phyloP scores from a whole-genome alignment of 2,888 invertebrate genomes.

The Lingula anatina region DNA sequence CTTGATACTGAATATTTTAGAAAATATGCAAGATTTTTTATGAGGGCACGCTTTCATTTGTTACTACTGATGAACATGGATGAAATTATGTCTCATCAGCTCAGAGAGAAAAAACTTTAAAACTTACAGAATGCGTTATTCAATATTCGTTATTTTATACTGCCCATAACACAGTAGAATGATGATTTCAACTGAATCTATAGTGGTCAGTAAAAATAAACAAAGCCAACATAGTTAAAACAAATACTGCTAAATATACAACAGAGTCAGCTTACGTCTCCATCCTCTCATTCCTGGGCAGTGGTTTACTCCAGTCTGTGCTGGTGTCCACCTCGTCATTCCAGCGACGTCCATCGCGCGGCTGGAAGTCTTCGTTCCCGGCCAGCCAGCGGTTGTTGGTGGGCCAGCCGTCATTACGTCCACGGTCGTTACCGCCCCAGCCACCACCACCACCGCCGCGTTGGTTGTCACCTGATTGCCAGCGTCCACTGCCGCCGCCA shows the following conservation, averaged over 20 bases:
- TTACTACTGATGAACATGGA: too few species aligned
- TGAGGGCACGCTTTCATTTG: too few species aligned
- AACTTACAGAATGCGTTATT: too few species aligned
- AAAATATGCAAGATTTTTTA: too few species aligned
- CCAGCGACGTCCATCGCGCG: slow-evolving; percentile 12
- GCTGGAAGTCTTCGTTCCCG: slow-evolving; percentile 52
- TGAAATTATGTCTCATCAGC: too few species aligned
- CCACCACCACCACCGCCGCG: slow-evolving; percentile 18
- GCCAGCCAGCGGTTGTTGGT: slow-evolving; percentile 62
- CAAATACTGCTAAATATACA: not conserved
- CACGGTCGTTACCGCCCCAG: slow-evolving; percentile 45
- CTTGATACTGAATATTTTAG: not conserved
- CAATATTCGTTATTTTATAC: too few species aligned
- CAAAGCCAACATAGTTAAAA: not conserved
- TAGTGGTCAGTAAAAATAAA: too few species aligned
- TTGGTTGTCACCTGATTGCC: slow-evolving; percentile 3
- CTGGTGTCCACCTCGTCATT: slow-evolving; percentile 17
- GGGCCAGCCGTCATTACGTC: slow-evolving; percentile 23
- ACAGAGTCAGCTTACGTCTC: slow-evolving; percentile 73
- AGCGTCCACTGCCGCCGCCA: slow-evolving; percentile 5
- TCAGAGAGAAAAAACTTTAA: too few species aligned
- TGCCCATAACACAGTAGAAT: too few species aligned
- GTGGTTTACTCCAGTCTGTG: slow-evolving; percentile 78
- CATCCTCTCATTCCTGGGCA: slow-evolving; percentile 79
- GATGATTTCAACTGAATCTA: too few species aligned